Evolutionary conservation across 2,797 vertebrate species (phyloP), one percentile per base, ranked within the genome.

Genomic region (Sebastes diploproa): DNA sequence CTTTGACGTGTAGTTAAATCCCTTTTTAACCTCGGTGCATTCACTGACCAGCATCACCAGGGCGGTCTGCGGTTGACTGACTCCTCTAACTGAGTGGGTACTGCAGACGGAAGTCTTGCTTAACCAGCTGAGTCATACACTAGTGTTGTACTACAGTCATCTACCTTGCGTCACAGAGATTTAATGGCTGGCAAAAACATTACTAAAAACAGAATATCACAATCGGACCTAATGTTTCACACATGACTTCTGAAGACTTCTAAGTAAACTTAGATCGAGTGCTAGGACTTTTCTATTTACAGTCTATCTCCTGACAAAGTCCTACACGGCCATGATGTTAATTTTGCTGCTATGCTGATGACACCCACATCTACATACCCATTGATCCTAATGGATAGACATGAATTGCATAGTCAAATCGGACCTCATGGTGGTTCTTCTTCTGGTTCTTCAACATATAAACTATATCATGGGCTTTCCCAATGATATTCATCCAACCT

Each of bases 51-150:
- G 10, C 20, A 64, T 79, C 38, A 68, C 3, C 30, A 4, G 12
- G 34, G 34, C 8, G 2, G 3, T 72, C 32, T 80, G 63, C n/a
- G 13, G 36, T 14, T 18, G 5, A 18, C 61, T 56, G 23, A 38
- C 8, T 75, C 34, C 11, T 22, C 50, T 16, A 9, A 64, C 30
- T 80, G 56, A 60, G 20, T 4, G 20, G 18, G 27, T 5, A 20
- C 38, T 5, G 11, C 68, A 58, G 36, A 52, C 68, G 12, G 25
- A 34, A 38, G 23, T 22, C 6, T 5, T 7, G 18, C 25, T 16
- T 32, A n/a, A 36, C 27, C 36, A 56, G 12, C 25, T 73, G 58
- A 81, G 38, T 84, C 78, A 80, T 7, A 18, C 7, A 42, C 22
- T 29, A 3, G 50, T 69, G 23, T 12, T 59, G 13, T 5, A 36